phyloP scores from a whole-genome alignment of 2,797 vertebrate species.

The Alosa sapidissima region DNA sequence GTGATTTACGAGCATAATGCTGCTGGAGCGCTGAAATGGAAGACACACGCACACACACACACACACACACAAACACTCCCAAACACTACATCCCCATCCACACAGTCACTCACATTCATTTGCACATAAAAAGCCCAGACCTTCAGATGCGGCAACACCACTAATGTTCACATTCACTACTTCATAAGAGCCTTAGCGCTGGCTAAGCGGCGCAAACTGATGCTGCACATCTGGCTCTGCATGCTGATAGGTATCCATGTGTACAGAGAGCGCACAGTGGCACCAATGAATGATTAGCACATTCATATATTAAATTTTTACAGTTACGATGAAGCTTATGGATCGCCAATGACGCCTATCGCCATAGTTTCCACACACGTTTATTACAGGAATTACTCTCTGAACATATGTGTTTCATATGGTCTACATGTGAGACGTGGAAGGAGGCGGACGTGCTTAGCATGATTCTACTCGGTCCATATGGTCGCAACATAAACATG shows the following conservation, averaged over 20 bases:
- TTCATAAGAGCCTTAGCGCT: neutral
- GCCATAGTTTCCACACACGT: neutral
- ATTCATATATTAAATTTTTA: neutral
- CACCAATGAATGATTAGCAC: neutral
- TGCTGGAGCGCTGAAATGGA: conserved; percentile 34
- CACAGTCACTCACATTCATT: neutral
- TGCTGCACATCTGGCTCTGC: neutral
- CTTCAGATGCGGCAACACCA: neutral
- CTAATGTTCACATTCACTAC: neutral
- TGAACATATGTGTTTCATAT: neutral
- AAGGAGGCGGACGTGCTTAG: neutral
- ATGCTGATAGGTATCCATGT: conserved; percentile 10
- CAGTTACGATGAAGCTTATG: neutral
- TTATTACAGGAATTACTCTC: neutral
- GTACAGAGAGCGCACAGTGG: neutral
- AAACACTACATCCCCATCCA: neutral
- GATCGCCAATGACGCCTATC: neutral
- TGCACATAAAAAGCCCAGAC: neutral
- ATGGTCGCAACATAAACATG: neutral
- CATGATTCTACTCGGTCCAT: neutral
- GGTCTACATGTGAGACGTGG: neutral
- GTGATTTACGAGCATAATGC: conserved; percentile 51
- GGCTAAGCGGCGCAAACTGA: neutral
- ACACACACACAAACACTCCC: conserved; percentile 24
- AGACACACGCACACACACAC: conserved; percentile 36